phyloP scores from a whole-genome alignment of 2,797 vertebrate genomes.

The Muscicapa comitata region DNA sequence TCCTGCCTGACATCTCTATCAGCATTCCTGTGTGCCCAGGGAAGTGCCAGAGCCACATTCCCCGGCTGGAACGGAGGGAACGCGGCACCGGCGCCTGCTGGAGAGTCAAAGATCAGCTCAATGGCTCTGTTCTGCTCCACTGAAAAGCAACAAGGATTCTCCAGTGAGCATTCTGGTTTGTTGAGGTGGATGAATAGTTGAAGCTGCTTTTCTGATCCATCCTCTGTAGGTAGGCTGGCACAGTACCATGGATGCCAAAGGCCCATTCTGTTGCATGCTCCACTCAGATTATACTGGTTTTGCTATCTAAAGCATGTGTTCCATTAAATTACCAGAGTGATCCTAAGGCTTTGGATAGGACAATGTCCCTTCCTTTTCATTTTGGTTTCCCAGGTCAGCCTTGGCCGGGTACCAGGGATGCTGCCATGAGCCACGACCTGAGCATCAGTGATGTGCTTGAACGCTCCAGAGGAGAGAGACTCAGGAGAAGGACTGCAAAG shows the following conservation, averaged over 20 bases:
- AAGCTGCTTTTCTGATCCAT: neutral
- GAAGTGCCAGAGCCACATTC: neutral
- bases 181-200: conserved; percentile 4
- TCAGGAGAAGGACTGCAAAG: neutral
- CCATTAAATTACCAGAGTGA: neutral
- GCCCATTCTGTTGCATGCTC: neutral
- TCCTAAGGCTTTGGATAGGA: neutral
- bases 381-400: neutral
- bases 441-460: neutral
- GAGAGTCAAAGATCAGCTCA: conserved; percentile 18
- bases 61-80: neutral
- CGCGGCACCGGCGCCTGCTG: rapidly evolving
- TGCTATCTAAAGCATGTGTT: neutral
- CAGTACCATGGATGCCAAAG: neutral
- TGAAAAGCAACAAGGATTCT: conserved; percentile 2
- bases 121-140: conserved; percentile 23
- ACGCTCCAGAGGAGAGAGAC: neutral
- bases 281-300: neutral
- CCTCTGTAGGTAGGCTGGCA: neutral
- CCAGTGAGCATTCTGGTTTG: neutral
- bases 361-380: neutral
- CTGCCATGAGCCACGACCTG: neutral
- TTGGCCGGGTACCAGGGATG: rapidly evolving
- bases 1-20: conserved; percentile 32
- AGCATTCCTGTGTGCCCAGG: neutral